phyloP scores from a whole-genome alignment of 2,888 invertebrate species.

The Brassicogethes aeneus region DNA sequence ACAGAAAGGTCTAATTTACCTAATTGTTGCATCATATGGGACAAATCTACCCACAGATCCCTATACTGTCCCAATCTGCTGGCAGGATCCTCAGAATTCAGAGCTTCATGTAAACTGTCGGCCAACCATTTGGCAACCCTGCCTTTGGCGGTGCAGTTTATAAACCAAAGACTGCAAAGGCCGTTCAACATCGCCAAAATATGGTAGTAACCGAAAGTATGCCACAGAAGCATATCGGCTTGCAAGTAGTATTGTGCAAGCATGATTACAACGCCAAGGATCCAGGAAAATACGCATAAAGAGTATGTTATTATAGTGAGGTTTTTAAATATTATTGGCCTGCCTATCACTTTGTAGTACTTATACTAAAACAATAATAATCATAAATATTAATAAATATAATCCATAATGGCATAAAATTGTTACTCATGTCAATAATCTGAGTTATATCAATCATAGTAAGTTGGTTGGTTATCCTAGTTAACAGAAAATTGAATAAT shows the following conservation, averaged over 20 bases:
- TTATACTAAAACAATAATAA: slow-evolving; percentile 44
- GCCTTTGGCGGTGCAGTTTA: slow-evolving; percentile 39
- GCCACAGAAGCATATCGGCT: slow-evolving; percentile 63
- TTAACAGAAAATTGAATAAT: too few species aligned
- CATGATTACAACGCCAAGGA: slow-evolving; percentile 54
- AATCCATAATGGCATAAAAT: background rate
- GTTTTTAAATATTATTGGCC: slow-evolving; percentile 57
- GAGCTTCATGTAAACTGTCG: slow-evolving; percentile 51
- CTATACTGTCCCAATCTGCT: slow-evolving; percentile 57
- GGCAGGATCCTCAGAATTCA: slow-evolving; percentile 56
- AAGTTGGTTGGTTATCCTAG: too few species aligned
- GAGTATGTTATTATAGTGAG: slow-evolving; percentile 54
- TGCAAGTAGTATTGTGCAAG: slow-evolving; percentile 62
- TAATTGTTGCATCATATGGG: slow-evolving; percentile 70
- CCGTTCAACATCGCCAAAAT: slow-evolving; percentile 67
- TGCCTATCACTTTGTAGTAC: slow-evolving; percentile 52
- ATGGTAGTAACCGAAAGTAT: slow-evolving; percentile 63
- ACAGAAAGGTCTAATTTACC: too few species aligned
- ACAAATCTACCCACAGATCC: slow-evolving; percentile 55
- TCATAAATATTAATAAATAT: slow-evolving; percentile 2
- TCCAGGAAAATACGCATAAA: slow-evolving; percentile 59
- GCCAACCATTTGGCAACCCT: slow-evolving; percentile 52
- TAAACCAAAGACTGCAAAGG: slow-evolving; percentile 59
- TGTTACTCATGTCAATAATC: too few species aligned
- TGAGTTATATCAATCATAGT: too few species aligned